Base-by-base conservation (phyloP, 2,888 invertebrate genomes). In the Sarcophaga variegata region DNA sequence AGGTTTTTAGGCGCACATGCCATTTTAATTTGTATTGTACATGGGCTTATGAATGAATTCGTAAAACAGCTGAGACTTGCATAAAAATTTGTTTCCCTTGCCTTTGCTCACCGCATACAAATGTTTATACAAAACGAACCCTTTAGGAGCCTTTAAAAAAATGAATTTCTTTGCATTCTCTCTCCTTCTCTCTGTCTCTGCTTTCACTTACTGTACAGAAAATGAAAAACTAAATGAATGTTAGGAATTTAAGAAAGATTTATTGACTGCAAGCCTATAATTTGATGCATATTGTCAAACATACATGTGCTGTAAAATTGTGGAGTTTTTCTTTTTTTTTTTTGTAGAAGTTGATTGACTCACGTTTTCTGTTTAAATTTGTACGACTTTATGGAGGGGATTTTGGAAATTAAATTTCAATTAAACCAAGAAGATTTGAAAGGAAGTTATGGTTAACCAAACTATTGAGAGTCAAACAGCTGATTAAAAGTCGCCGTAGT, bases 11-110 rank as follows among this genome's bases (percentile, higher is more conserved):
- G 83, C 83, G 70, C 82, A 86, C 74, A 86, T 86, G 85, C 79
- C 86, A 83, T 81, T 81, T 85, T 85, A 81, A 85, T 85, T 85
- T 85, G 76, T 85, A 20, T 80, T 85, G 66, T 45, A 45, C 17
- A 85, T 83, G 78, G 81, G 83, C 86, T 87, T 87, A 87, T 87
- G 86, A 87, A 83, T 87, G 86, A 87, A 84, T 84, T 78, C 74
- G 12, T 70, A 81, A 84, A 87, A 83, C 86, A 87, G 86, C 86
- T 87, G 86, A 87, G 77, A 75, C 86, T 87, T 77, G 86, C 86
- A 86, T 69, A 86, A 86, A 81, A 75, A 14, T 54, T 54, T 54
- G 4, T 54, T 54, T 17, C 54, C 54, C 17, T 54, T 54, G 54
- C 54, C 5, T 81, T 81, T 37, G 17, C 60, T 80, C 20, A 59